Percentiles rank a stretch among this genome's conserved stretches.
These are phyloP conservation scores for Bucco capensis DNA, from an alignment of 2,113 vertebrate species.

Conservation along the genomic window DNA sequence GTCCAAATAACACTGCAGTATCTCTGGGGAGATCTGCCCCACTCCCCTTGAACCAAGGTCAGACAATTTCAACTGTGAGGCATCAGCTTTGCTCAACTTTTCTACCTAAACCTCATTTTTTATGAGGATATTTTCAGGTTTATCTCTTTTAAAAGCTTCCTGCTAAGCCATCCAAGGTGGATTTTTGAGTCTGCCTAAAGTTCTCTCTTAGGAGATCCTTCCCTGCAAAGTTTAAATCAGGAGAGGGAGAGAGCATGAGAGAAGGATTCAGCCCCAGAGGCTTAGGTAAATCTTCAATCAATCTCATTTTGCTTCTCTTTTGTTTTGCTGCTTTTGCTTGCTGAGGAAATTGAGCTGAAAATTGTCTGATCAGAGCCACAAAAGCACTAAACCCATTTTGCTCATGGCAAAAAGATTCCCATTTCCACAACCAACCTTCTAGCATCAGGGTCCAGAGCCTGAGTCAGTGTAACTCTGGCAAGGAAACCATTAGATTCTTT, in stretches of 20 bases:
- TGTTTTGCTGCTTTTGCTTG: not conserved
- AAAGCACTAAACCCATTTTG: not conserved
- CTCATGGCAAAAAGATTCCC: not conserved
- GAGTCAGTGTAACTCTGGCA: not conserved
- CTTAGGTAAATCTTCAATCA: not conserved
- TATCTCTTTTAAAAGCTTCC: not conserved
- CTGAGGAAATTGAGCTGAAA: not conserved
- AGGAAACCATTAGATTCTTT: accelerated
- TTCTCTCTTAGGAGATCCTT: not conserved
- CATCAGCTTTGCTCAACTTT: not conserved
- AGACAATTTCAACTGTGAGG: not conserved
- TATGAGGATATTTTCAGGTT: not conserved
- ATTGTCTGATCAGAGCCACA: not conserved
- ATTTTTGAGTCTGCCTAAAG: not conserved
- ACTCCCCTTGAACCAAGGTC: accelerated
- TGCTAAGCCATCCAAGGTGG: not conserved
- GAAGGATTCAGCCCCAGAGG: not conserved
- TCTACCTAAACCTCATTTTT: not conserved
- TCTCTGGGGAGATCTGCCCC: not conserved
- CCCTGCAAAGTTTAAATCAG: not conserved
- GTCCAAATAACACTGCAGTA: not conserved
- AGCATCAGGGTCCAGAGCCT: not conserved
- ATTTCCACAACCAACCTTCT: not conserved
- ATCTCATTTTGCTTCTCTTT: not conserved
- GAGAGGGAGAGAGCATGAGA: not conserved